A percentile compares a stretch with the other conserved stretches of the same genome.
Evolutionary conservation across 2,113 vertebrate species (phyloP).

Genomic region (Lepisosteus oculatus): DNA sequence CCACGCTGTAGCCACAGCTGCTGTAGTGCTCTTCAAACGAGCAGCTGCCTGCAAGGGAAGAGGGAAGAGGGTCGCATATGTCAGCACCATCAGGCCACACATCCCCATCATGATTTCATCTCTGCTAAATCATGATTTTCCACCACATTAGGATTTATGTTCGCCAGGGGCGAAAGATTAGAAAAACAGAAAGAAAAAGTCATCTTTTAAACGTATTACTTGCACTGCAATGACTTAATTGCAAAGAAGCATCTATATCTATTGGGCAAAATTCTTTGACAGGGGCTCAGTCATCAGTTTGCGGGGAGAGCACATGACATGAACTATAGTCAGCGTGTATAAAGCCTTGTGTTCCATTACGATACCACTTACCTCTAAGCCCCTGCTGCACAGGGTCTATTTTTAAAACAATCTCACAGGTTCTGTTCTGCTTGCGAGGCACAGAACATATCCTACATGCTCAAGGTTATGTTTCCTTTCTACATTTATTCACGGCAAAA

Average conservation of each 20-base stretch:
- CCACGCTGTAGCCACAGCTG: constrained; percentile 90
- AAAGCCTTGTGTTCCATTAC: too few species aligned
- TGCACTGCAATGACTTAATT: constrained; percentile 53
- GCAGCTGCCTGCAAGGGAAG: constrained; percentile 77
- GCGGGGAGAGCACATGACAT: too few species aligned
- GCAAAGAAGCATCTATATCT: constrained; percentile 32
- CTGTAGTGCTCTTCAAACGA: constrained; percentile 92
- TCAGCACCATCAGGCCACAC: constrained; percentile 56
- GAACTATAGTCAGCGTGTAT: too few species aligned
- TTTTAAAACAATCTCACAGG: background rate
- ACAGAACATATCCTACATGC: background rate
- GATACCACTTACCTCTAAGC: too few species aligned
- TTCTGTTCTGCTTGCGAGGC: background rate
- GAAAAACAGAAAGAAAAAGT: constrained; percentile 25
- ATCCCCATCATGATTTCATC: constrained; percentile 63
- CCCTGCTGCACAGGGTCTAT: background rate
- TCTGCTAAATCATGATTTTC: constrained; percentile 55
- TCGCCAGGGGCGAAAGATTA: constrained; percentile 50
- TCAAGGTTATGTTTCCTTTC: constrained; percentile 3
- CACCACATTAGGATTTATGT: constrained; percentile 61
- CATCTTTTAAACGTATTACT: constrained; percentile 60
- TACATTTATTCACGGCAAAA: background rate
- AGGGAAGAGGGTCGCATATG: constrained; percentile 40
- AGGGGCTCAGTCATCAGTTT: too few species aligned
- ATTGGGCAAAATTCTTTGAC: too few species aligned